Conservation (phyloP, 2,113 vertebrate genomes). For the Cryptotis parvus region DNA sequence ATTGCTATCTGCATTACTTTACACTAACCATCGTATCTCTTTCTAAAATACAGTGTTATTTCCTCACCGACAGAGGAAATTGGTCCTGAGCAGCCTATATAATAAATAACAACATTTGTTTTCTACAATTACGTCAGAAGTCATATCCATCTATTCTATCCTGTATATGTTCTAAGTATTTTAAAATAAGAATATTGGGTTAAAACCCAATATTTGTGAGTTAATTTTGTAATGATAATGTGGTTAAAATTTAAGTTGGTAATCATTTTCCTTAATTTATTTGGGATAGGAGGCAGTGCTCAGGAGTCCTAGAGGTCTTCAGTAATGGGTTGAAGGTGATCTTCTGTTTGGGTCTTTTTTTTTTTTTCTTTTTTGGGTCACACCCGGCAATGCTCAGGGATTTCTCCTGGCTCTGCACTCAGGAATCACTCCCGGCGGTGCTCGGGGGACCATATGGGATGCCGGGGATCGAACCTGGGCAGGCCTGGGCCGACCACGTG, state of each 20-base stretch:
- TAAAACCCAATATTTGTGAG: background rate
- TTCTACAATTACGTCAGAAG: background rate
- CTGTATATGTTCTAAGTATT: background rate
- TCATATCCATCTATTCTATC: background rate
- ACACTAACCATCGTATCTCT: background rate
- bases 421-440: too few species aligned
- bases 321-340: too few species aligned
- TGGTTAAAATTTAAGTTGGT: constrained; percentile 22
- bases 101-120: background rate
- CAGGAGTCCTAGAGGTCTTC: too few species aligned
- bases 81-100: background rate
- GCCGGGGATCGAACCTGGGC: too few species aligned
- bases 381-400: too few species aligned
- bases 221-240: background rate
- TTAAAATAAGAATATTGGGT: constrained; percentile 17
- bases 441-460: too few species aligned
- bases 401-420: too few species aligned
- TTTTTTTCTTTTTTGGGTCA: too few species aligned
- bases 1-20: background rate
- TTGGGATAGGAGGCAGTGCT: too few species aligned
- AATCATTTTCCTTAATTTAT: background rate
- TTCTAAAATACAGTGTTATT: constrained; percentile 43
- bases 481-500: too few species aligned
- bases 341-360: too few species aligned
- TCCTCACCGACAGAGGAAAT: background rate